phyloP scores from a whole-genome alignment of 1,140 invertebrate genomes.

The Cydia strobilella region DNA sequence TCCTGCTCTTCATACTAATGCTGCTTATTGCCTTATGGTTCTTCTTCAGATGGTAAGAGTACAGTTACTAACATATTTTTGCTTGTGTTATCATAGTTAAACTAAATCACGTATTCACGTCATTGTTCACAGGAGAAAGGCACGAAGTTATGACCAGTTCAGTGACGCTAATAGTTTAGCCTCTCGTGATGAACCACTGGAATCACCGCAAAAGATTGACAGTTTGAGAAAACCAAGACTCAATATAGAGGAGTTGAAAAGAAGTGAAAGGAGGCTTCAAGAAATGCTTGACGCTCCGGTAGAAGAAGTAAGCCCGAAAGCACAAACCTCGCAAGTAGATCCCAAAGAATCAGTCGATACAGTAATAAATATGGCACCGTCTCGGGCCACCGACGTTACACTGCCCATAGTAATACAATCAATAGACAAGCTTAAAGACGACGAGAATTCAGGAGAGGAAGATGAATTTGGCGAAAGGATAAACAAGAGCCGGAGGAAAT shows the following conservation, averaged over 20 bases:
- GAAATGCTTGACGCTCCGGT: constrained; percentile 54
- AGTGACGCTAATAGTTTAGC: constrained; percentile 61
- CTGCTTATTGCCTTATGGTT: constrained; percentile 53
- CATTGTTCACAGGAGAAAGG: constrained; percentile 57
- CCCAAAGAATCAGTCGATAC: constrained; percentile 35
- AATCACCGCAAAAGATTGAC: constrained; percentile 48
- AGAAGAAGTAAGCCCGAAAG: background rate
- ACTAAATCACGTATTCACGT: constrained; percentile 32
- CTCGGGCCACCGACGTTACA: constrained; percentile 35
- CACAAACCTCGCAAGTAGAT: constrained; percentile 16
- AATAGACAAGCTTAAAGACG: constrained; percentile 70
- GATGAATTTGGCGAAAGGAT: constrained; percentile 70
- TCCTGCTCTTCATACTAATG: constrained; percentile 61
- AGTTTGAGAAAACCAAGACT: constrained; percentile 49
- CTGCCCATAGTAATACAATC: constrained; percentile 67
- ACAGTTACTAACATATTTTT: constrained; percentile 42
- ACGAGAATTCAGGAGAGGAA: constrained; percentile 56
- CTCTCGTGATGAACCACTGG: constrained; percentile 51
- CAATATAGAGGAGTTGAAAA: constrained; percentile 63
- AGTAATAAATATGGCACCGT: constrained; percentile 42
- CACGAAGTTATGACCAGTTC: constrained; percentile 58
- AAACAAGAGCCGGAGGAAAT: constrained; percentile 56
- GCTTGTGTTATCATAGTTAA: constrained; percentile 34
- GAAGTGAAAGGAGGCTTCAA: constrained; percentile 66
- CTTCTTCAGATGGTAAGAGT: constrained; percentile 63